These are phyloP conservation scores for Channa striata DNA, from an alignment of 2,797 vertebrate genomes.

Conservation along the genomic window DNA sequence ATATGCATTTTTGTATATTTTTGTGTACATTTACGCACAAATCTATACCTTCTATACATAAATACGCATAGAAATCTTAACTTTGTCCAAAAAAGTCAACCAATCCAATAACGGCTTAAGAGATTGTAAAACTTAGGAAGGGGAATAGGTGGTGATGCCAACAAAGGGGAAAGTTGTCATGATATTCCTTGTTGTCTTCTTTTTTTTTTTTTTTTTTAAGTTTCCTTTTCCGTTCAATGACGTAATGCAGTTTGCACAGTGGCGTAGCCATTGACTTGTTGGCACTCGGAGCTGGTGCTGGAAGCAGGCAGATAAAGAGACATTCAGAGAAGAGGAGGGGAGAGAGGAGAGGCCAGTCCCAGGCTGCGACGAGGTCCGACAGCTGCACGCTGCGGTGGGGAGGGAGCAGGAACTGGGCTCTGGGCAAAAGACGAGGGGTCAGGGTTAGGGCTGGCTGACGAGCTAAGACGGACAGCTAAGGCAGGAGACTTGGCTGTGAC, in stretches of 20 bases:
- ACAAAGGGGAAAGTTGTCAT: constrained; percentile 56
- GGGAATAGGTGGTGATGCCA: constrained; percentile 51
- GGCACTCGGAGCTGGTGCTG: constrained; percentile 89
- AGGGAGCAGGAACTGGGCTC: constrained; percentile 52
- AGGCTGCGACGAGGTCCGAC: constrained; percentile 77
- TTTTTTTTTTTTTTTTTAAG: constrained; percentile 71
- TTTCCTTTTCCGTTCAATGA: constrained; percentile 85
- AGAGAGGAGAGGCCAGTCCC: constrained; percentile 78
- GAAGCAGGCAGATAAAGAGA: constrained; percentile 83
- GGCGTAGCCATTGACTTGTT: constrained; percentile 91
- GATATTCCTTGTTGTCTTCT: constrained; percentile 58
- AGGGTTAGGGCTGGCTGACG: constrained; percentile 16
- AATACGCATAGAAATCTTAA: constrained; percentile 69
- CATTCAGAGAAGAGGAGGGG: constrained; percentile 72
- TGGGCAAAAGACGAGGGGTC: constrained; percentile 19
- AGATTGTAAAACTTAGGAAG: constrained; percentile 80
- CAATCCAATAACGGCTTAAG: constrained; percentile 72
- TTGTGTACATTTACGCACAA: constrained; percentile 79
- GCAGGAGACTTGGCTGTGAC: background rate
- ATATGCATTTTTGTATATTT: constrained; percentile 83
- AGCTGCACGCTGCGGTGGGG: constrained; percentile 70
- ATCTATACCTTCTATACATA: constrained; percentile 74
- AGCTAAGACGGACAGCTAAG: background rate
- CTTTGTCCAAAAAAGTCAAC: constrained; percentile 73
- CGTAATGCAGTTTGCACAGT: constrained; percentile 98